Conservation (phyloP, 1,140 invertebrate species). For the Drosophila ironensis region DNA sequence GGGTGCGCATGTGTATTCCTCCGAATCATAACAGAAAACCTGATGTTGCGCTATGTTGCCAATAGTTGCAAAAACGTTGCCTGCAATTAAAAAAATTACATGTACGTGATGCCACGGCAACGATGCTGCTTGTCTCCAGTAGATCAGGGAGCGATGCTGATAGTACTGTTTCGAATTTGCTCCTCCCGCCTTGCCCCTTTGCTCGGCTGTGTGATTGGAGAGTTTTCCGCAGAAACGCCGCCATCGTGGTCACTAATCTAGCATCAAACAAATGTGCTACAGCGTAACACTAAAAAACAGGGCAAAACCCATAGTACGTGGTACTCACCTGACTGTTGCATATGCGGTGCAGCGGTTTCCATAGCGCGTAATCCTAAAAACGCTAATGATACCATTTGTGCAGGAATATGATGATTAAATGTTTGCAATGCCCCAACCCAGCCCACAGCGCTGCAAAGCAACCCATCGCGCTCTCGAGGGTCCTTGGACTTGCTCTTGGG, state of each 20-base stretch:
- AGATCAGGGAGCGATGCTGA: constrained; percentile 33
- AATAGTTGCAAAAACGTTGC: constrained; percentile 56
- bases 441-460: constrained; percentile 14
- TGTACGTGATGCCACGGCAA: constrained; percentile 62
- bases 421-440: constrained; percentile 26
- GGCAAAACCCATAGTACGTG: not conserved
- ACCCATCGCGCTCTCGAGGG: constrained; percentile 21
- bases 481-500: constrained; percentile 12
- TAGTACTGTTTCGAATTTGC: constrained; percentile 69
- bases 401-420: constrained; percentile 73
- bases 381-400: constrained; percentile 74
- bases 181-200: constrained; percentile 41
- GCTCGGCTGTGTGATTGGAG: constrained; percentile 1
- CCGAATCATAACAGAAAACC: constrained; percentile 34
- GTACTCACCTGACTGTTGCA: not conserved
- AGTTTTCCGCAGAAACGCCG: constrained; percentile 51
- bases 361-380: constrained; percentile 76
- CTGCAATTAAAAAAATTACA: constrained; percentile 75
- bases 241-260: no score
- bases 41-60: constrained; percentile 3
- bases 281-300: no score
- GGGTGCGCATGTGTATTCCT: constrained; percentile 30
- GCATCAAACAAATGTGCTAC: no score
- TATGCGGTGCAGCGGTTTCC: constrained; percentile 49
- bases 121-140: constrained; percentile 16